A percentile compares a stretch with the other conserved stretches of the same genome.
These are phyloP conservation scores for Drosophila truncata DNA, from an alignment of 1,140 invertebrate species.

Conservation along the genomic window DNA sequence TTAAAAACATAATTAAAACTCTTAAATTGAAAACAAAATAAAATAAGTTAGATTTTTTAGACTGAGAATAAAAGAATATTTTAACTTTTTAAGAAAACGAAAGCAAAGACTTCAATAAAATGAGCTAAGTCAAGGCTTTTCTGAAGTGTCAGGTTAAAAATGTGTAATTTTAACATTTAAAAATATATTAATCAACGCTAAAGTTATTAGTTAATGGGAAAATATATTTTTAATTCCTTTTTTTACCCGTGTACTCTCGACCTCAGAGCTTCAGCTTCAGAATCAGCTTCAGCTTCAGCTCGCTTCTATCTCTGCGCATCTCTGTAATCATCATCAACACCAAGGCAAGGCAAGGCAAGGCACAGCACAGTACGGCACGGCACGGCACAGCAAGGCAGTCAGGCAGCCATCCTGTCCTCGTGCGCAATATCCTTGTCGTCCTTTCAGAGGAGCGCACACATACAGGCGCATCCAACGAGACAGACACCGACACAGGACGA, in stretches of 20 bases:
- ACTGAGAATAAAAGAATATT: background rate
- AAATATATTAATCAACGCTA: no score
- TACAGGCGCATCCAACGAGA: constrained; percentile 23
- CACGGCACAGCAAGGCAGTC: constrained; percentile 53
- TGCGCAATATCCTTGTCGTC: constrained; percentile 81
- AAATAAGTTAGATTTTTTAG: background rate
- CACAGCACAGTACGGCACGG: constrained; percentile 17
- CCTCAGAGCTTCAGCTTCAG: constrained; percentile 39
- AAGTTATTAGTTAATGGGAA: background rate
- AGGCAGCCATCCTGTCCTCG: constrained; percentile 80
- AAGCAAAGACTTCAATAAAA: background rate
- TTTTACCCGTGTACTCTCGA: constrained; percentile 14
- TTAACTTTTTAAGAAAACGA: background rate
- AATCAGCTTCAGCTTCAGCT: constrained; percentile 55
- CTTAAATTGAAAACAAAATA: background rate
- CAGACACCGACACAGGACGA: constrained; percentile 47
- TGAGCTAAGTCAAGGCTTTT: background rate
- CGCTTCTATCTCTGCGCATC: constrained; percentile 76
- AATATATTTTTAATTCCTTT: background rate
- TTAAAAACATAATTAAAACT: no score
- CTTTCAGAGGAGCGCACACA: constrained; percentile 49
- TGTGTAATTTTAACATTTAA: no score
- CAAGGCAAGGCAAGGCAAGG: constrained; percentile 64
- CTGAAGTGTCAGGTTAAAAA: background rate
- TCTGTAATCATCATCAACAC: constrained; percentile 83